Conservation (phyloP, 1,140 invertebrate species). For the Zaprionus gabonicus region DNA sequence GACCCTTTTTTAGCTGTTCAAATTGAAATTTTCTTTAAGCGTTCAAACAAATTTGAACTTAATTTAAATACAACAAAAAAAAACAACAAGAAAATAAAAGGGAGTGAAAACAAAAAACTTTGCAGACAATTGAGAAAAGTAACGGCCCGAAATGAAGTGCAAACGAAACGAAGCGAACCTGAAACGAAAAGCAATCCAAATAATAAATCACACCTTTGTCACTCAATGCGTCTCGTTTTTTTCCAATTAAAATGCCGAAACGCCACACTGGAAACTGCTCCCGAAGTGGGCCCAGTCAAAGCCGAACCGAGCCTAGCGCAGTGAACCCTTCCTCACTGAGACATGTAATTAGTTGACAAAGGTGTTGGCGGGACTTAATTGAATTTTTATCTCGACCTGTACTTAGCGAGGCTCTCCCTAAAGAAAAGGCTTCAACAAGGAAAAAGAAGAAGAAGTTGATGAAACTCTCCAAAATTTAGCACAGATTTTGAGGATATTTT, state of each 20-base stretch:
- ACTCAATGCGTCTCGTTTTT: constrained; percentile 62
- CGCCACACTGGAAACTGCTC: constrained; percentile 55
- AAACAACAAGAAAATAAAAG: constrained; percentile 26
- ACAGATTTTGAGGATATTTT: neutral
- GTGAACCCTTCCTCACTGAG: constrained; percentile 55
- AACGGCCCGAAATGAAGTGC: constrained; percentile 33
- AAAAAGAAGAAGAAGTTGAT: neutral
- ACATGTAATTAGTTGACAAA: constrained; percentile 79
- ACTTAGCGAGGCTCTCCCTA: constrained; percentile 11
- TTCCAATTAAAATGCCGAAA: constrained; percentile 72
- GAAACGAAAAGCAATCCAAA: constrained; percentile 68
- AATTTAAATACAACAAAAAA: constrained; percentile 47
- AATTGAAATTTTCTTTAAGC: constrained; percentile 37
- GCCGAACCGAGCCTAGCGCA: neutral
- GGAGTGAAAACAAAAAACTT: constrained; percentile 39
- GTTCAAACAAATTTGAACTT: constrained; percentile 48
- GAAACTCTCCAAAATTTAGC: neutral
- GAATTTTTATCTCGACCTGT: constrained; percentile 72
- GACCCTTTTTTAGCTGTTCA: constrained; percentile 29
- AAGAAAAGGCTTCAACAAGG: neutral
- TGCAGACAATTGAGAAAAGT: constrained; percentile 55
- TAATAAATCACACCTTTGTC: constrained; percentile 80
- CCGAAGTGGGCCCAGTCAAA: no score
- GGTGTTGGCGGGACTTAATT: constrained; percentile 67
- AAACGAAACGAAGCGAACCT: constrained; percentile 30